Evolutionary conservation across 1,140 invertebrate genomes (phyloP).

Genomic region (Dryas iulia): DNA sequence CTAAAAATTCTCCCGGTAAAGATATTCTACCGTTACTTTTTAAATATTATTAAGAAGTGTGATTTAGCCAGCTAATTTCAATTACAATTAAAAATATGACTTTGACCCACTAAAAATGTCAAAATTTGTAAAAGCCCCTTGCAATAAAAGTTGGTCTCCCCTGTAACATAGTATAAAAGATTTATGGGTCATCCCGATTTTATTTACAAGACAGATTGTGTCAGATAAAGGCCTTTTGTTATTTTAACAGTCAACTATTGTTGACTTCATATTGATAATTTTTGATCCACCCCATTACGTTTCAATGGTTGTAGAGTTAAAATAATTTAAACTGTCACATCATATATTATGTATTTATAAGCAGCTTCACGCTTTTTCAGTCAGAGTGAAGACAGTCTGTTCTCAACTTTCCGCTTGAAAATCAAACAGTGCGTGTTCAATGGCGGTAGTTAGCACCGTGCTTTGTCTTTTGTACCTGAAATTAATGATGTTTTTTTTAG

Average conservation of each 20-base stretch:
- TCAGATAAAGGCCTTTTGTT: slow-evolving; percentile 27
- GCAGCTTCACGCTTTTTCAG: neutral
- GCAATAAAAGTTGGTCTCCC: too few relatives aligned
- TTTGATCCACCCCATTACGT: slow-evolving; percentile 27
- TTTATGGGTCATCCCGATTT: slow-evolving; percentile 41
- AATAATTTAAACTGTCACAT: neutral
- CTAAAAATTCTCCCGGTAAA: too few relatives aligned
- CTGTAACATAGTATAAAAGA: slow-evolving; percentile 34
- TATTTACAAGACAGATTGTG: slow-evolving; percentile 34
- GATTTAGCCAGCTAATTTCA: too few relatives aligned
- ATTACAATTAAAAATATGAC: too few relatives aligned
- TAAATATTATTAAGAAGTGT: too few relatives aligned
- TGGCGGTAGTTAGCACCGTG: neutral
- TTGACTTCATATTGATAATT: slow-evolving; percentile 22
- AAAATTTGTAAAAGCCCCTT: too few relatives aligned
- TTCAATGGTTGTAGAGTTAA: slow-evolving; percentile 10
- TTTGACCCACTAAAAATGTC: too few relatives aligned
- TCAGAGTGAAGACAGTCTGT: too few relatives aligned
- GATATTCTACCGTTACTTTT: too few relatives aligned
- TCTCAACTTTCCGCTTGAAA: neutral
- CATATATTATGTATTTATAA: neutral
- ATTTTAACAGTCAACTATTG: slow-evolving; percentile 23
- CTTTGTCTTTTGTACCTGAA: too few relatives aligned
- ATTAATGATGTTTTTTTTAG: too few relatives aligned
- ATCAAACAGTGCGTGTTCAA: too few relatives aligned